Evolutionary conservation across 2,113 vertebrate species (phyloP), one percentile per base, ranked within the genome.

Genomic region (Notothenia rossii): DNA sequence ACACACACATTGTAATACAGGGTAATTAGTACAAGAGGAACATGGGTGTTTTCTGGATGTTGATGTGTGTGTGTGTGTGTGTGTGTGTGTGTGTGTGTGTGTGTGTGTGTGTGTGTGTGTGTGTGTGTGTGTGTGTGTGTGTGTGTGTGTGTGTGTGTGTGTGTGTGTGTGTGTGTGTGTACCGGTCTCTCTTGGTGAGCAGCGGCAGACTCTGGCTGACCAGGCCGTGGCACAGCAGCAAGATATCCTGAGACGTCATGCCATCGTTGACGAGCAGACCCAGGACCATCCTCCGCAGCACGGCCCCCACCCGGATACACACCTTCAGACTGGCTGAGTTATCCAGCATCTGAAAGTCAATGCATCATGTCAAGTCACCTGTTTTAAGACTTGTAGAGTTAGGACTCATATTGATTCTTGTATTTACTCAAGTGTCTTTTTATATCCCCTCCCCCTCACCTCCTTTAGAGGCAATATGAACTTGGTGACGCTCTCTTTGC

Each of bases 401-500:
- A 55, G 0, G 3, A 64, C 10, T 20, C 29, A 43, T 36, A 36
- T 13, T 25, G 13, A 61, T 22, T 48, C 20, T 29, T 60, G 51
- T 40, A 7, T 45, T 33, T 14, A 33, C 4, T 43, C 43, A 9
- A 40, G 50, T 18, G 66, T 43, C 12, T 25, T 48, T 48, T 43
- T 69, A 46, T 9, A 49, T 65, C 1, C 20, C 15, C 64, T 60
- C 45, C 45, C 50, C 4, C 94, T 95, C 93, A 98, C 98, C 97
- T 98, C 98, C 94, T 99, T 99, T 68, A 99, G 91, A 0, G 98
- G 98, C 77, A 98, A 83, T 73, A 99, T 97, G 51, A 99, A 95
- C 62, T 96, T 96, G 0, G 95, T 95, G 84, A 99, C 91, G 36
- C 96, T 96, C 29, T 96, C 94, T 75, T 94, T 97, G 84, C 97